phyloP scores from a whole-genome alignment of 2,888 invertebrate genomes.

The Hirtodrosophila duncani region DNA sequence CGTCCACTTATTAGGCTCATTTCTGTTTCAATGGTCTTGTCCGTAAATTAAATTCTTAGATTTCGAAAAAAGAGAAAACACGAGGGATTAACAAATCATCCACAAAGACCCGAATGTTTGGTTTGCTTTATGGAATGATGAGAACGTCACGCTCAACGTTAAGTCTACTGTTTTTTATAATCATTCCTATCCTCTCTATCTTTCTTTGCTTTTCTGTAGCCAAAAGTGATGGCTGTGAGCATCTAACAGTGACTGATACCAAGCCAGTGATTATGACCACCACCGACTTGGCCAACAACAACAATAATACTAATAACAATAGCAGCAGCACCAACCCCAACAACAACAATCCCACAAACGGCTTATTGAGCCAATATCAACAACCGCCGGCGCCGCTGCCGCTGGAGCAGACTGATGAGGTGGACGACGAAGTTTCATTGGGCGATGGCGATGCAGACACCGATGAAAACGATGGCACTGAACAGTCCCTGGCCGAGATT shows the following conservation, averaged over 20 bases:
- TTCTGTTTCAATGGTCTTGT: too few relatives aligned
- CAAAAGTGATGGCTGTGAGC: constrained; percentile 78
- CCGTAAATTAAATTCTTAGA: too few relatives aligned
- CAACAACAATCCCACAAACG: constrained; percentile 37
- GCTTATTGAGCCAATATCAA: constrained; percentile 27
- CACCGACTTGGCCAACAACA: constrained; percentile 50
- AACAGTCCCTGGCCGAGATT: constrained; percentile 83
- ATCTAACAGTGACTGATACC: constrained; percentile 76
- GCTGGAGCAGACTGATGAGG: too few relatives aligned
- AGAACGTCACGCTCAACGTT: too few relatives aligned
- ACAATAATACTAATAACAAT: constrained; percentile 12
- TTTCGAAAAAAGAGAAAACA: too few relatives aligned
- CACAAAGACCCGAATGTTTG: too few relatives aligned
- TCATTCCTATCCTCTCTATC: too few relatives aligned
- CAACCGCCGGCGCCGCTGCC: constrained; percentile 9
- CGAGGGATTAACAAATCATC: too few relatives aligned
- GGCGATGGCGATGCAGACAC: constrained; percentile 46
- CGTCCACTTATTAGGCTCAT: too few relatives aligned
- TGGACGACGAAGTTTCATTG: constrained; percentile 68
- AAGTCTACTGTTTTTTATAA: too few relatives aligned
- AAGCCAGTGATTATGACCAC: constrained; percentile 71
- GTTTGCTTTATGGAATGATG: too few relatives aligned
- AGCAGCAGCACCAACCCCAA: constrained; percentile 21
- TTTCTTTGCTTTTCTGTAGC: constrained; percentile 53
- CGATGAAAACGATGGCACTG: constrained; percentile 58